phyloP scores from a whole-genome alignment of 2,113 vertebrate species.

The Thalassoma bifasciatum region DNA sequence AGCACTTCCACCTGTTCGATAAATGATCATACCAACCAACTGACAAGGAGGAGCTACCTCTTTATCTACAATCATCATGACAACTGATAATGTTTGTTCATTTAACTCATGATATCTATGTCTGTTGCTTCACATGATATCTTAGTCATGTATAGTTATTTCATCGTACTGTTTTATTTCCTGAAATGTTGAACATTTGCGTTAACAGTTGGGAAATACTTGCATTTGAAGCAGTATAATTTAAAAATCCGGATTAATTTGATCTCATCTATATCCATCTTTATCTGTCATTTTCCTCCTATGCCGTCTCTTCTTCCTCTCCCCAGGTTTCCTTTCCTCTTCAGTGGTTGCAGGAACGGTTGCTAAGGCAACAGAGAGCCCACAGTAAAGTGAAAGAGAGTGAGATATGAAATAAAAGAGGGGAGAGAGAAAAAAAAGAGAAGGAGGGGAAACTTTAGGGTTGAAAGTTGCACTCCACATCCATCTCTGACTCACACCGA shows the following conservation, averaged over 20 bases:
- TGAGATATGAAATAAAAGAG: conserved; percentile 13
- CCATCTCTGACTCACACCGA: conserved; percentile 21
- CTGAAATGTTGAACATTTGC: too few relatives aligned
- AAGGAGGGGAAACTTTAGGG: conserved; percentile 29
- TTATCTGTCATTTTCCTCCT: conserved; percentile 29
- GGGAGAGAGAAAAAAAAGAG: neutral
- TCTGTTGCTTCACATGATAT: too few relatives aligned
- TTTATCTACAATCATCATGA: too few relatives aligned
- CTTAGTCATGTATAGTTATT: neutral
- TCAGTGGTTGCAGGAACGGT: conserved; percentile 55
- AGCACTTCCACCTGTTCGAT: too few relatives aligned
- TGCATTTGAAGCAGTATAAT: too few relatives aligned
- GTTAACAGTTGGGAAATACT: neutral
- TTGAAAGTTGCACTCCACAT: conserved; percentile 22
- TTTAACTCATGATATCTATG: too few relatives aligned
- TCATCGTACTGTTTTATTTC: too few relatives aligned
- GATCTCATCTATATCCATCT: conserved; percentile 23
- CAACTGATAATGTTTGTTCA: too few relatives aligned
- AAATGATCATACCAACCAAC: too few relatives aligned
- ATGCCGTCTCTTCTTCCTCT: conserved; percentile 34
- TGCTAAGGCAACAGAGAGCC: conserved; percentile 73
- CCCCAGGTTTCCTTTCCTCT: conserved; percentile 67
- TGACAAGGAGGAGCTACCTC: too few relatives aligned
- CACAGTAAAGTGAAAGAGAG: conserved; percentile 41
- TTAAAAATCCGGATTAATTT: neutral